Evolutionary conservation across 2,113 vertebrate genomes (phyloP).

Genomic region (Sterrhoptilus dennistouni): DNA sequence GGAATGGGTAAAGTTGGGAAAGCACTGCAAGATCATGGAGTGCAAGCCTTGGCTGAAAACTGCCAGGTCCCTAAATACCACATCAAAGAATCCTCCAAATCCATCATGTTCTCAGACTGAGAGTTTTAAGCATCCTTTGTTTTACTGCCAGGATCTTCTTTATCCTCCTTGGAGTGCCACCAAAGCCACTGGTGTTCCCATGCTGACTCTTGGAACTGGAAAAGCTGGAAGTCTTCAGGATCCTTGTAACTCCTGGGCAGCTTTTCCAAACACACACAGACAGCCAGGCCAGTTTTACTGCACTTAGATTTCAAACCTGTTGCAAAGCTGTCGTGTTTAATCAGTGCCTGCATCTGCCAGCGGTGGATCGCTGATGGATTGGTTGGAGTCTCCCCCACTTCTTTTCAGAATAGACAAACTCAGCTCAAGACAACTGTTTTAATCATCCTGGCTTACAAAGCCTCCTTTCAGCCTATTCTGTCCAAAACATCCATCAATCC

Average conservation of each 20-base stretch:
- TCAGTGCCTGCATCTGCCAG: not conserved
- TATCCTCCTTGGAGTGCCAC: not conserved
- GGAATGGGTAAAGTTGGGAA: not conserved
- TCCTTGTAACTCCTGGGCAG: not conserved
- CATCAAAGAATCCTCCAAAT: not conserved
- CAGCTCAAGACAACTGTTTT: conserved; percentile 4
- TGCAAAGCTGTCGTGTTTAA: not conserved
- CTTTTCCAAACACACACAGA: not conserved
- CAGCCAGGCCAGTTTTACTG: not conserved
- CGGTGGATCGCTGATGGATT: not conserved
- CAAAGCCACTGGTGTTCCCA: not conserved
- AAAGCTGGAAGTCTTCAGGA: not conserved
- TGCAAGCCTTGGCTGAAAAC: not conserved
- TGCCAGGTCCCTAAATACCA: not conserved
- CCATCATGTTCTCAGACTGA: not conserved
- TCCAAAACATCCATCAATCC: conserved; percentile 15
- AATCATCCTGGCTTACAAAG: conserved; percentile 16
- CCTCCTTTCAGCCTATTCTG: conserved; percentile 13
- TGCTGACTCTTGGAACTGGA: not conserved
- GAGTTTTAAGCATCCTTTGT: not conserved
- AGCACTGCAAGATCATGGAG: not conserved
- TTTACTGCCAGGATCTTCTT: not conserved
- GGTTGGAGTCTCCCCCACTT: not conserved
- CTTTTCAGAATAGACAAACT: not conserved
- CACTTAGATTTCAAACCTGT: not conserved